Percentiles rank a stretch among this genome's conserved stretches.
phyloP scores from a whole-genome alignment of 2,113 vertebrate genomes.

The Xiphophorus couchianus region DNA sequence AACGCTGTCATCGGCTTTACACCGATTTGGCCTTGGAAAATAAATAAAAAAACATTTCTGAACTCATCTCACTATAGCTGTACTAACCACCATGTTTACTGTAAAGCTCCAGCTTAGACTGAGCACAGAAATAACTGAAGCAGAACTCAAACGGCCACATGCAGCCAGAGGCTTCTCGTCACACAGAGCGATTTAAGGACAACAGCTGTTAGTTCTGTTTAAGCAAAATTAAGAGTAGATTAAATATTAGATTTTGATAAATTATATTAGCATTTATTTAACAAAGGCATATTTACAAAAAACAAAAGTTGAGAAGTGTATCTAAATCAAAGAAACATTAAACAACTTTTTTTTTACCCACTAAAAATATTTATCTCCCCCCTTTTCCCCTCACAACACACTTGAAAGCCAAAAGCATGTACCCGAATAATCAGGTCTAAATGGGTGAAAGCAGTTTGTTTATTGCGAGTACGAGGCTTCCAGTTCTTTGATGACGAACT shows the following conservation, averaged over 20 bases:
- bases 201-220: too few relatives aligned
- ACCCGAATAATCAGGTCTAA: neutral
- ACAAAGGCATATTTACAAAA: neutral
- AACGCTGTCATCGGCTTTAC: too few relatives aligned
- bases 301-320: too few relatives aligned
- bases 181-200: too few relatives aligned
- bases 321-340: too few relatives aligned
- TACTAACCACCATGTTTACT: neutral
- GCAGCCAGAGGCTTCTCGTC: neutral
- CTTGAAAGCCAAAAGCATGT: neutral
- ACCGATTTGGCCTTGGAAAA: too few relatives aligned
- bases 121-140: neutral
- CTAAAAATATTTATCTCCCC: neutral
- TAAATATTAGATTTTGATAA: too few relatives aligned
- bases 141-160: neutral
- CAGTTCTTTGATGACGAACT: slow-evolving; percentile 38
- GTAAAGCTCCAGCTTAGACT: neutral
- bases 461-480: slow-evolving; percentile 23
- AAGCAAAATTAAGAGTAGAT: neutral
- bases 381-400: neutral
- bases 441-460: slow-evolving; percentile 8
- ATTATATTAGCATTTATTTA: neutral
- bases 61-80: neutral
- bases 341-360: neutral
- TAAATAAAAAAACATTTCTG: too few relatives aligned